phyloP scores from a whole-genome alignment of 2,113 vertebrate species.

The Pelecanus crispus region DNA sequence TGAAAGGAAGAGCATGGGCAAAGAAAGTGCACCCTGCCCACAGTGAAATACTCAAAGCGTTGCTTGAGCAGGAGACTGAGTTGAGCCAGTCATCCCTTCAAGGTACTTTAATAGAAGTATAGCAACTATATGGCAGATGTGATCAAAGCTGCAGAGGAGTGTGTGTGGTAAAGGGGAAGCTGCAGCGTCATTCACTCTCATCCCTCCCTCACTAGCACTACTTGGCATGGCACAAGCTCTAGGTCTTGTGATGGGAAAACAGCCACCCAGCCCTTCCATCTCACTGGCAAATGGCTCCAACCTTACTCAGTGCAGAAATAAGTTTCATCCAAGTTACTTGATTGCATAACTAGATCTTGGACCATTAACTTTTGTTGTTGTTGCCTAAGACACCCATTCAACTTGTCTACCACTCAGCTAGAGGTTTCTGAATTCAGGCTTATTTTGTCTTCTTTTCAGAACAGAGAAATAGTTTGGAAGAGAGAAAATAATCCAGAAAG shows the following conservation, averaged over 20 bases:
- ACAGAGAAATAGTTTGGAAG: neutral
- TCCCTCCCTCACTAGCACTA: neutral
- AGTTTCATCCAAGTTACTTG: neutral
- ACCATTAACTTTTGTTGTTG: neutral
- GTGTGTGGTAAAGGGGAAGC: neutral
- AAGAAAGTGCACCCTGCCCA: neutral
- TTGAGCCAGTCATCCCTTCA: neutral
- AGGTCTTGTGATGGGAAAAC: neutral
- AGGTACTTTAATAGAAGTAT: neutral
- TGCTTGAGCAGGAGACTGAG: neutral
- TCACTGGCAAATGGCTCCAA: neutral
- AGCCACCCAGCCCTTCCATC: neutral
- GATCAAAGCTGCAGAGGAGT: neutral
- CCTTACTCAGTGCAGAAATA: neutral
- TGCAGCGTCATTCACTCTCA: neutral
- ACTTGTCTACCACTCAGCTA: neutral
- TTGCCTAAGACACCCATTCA: neutral
- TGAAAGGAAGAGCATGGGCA: neutral
- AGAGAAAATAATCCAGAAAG: neutral
- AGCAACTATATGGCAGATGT: neutral
- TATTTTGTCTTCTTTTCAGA: neutral
- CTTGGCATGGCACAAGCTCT: neutral
- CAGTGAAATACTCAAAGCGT: accelerated
- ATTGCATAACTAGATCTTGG: neutral
- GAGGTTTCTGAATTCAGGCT: neutral